Base-by-base conservation (phyloP, 2,797 vertebrate genomes). In the Spea hammondii region DNA sequence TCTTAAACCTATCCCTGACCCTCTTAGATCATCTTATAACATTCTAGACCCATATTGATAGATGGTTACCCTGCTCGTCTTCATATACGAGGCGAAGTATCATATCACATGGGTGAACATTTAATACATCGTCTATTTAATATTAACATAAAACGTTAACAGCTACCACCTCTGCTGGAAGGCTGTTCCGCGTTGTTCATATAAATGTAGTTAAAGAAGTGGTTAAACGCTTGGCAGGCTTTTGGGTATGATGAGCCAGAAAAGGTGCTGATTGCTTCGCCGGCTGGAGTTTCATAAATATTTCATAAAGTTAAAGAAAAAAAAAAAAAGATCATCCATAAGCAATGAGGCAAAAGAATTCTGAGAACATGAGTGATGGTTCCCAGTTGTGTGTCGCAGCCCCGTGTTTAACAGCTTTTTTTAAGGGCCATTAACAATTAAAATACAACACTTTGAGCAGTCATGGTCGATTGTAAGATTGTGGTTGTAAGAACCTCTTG, bases 341-440 rank as follows among this genome's bases (percentile, higher is more conserved):
- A 49, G 46, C 45, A 51, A 66, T 71, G 65, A 70, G 60, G 17
- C 80, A 75, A 75, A 32, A 78, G 71, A 74, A 70, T 66, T 75
- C 66, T 45, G 66, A 68, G 6, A 68, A 64, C 72, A 72, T 77
- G 64, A 75, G 6, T 53, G 60, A 82, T 47, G 0, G 51, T 50
- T 67, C 62, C 49, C 65, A 45, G 72, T 12, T 47, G 54, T 32
- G 54, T 60, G 47, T 65, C 47, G 17, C 17, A 47, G 13, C 65
- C 64, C 46, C n/a, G 8, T 32, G 53, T 76, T 70, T 72, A 72
- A 66, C 68, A 67, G 45, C 10, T 55, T 64, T 32, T 32, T 81
- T 66, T 70, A 76, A 72, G 74, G 74, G 67, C 74, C 64, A 81
- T 76, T 81, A 68, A 14, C 76, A 64, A 66, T 32, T 50, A 76